A percentile compares a stretch with the other conserved stretches of the same genome.
Evolutionary conservation across 2,888 invertebrate species (phyloP).

Genomic region (Nematopogon swammerdamellus): DNA sequence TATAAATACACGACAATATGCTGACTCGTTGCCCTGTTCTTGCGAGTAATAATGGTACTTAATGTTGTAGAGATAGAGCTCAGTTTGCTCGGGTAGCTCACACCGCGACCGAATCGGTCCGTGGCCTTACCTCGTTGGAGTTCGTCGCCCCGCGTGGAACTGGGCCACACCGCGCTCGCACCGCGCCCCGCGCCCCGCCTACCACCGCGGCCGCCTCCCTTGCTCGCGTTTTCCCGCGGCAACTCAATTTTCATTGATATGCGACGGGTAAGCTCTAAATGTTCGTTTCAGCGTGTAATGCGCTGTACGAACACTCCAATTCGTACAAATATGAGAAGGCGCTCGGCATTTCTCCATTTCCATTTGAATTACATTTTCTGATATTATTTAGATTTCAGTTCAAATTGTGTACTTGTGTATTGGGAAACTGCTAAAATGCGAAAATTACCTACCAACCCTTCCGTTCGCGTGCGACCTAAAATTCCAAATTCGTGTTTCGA

Average conservation of each 20-base stretch:
- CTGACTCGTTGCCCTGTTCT: background rate
- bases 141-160: conserved; percentile 54
- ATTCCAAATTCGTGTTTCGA: too few species aligned
- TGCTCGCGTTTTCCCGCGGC: conserved; percentile 28
- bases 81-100: background rate
- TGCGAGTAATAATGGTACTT: background rate
- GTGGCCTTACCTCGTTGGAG: conserved; percentile 59
- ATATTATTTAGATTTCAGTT: too few species aligned
- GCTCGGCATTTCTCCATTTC: too few species aligned
- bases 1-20: background rate
- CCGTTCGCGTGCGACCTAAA: too few species aligned
- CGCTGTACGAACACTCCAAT: too few species aligned
- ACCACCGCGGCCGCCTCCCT: background rate
- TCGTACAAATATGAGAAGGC: too few species aligned
- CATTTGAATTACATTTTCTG: too few species aligned
- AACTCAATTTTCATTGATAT: conserved; percentile 49
- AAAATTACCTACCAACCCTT: too few species aligned
- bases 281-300: too few species aligned
- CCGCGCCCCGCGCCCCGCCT: conserved; percentile 17
- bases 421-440: too few species aligned
- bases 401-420: too few species aligned
- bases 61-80: background rate
- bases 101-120: conserved; percentile 9
- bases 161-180: conserved; percentile 49
- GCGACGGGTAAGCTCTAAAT: conserved; percentile 19